Base-by-base conservation (phyloP, 2,113 vertebrate genomes). In the Forbesichthys agassizii region DNA sequence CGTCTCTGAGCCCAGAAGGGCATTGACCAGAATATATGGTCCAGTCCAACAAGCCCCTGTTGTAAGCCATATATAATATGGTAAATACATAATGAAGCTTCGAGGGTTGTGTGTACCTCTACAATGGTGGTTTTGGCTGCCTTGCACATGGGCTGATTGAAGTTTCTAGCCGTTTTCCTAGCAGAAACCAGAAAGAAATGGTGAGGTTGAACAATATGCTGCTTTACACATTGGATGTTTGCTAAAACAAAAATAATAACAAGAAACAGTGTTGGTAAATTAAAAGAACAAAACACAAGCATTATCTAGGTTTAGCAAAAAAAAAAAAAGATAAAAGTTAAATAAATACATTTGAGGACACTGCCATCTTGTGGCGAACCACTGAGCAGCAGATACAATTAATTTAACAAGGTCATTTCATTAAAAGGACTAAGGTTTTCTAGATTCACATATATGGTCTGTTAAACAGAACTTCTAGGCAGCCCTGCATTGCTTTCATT, bases 121-220 rank as follows among this genome's bases (percentile, higher is more conserved):
- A 98, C 96, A 14, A 99, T 92, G 13, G 97, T 98, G 77, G 90
- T 94, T 82, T 90, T 93, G 27, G 97, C 96, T 83, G 98, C 97
- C 91, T 99, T 99, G 86, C 97, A 99, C 98, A 99, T 99, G 0
- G 98, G 96, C 69, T 96, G 93, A 83, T 99, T 99, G 86, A 99
- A 99, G 86, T 99, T 99, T 77, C 95, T 93, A 33, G 98, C 97
- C 2, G 95, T 98, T 92, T 98, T 99, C 79, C 97, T 99, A 54
- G 4, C 12, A 75, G 48, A n/a, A 4, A 4, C 12, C 14, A 68
- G 1, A 51, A 65, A 33, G 16, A 57, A 57, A 48, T 5, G 64
- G 49, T 78, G 1, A 51, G 5, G 8, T 49, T 0, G 20, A 20
- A 42, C 36, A 42, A 7, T 42, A 42, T 42, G 36, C 36, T 42